Conservation (phyloP, 1,140 invertebrate genomes). For the Brachionus sp. region DNA sequence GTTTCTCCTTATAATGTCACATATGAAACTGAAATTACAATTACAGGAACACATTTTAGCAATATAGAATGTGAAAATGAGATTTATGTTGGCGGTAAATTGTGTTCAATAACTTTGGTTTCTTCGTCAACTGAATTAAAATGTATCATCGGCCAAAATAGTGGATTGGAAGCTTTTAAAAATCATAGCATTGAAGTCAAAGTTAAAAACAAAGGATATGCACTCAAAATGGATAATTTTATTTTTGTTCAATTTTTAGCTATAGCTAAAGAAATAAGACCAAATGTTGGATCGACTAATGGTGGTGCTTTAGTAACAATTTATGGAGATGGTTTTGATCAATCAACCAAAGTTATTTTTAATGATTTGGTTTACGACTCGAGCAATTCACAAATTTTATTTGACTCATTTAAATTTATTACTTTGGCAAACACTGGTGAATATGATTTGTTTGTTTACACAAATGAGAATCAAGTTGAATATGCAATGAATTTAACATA, state of each 20-base stretch:
- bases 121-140: slow-evolving; percentile 47
- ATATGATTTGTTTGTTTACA: not conserved
- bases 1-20: not conserved
- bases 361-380: slow-evolving; percentile 47
- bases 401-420: not conserved
- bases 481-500: not conserved
- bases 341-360: slow-evolving; percentile 47
- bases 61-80: not conserved
- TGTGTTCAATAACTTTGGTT: not conserved
- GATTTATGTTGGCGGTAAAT: not conserved
- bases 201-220: slow-evolving; percentile 23
- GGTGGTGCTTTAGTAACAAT: not conserved
- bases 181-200: not conserved
- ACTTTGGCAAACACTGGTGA: not conserved
- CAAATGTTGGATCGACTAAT: not conserved
- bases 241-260: not conserved
- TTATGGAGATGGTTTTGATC: not conserved
- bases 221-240: not conserved
- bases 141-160: not conserved
- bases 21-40: slow-evolving; percentile 42
- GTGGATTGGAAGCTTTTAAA: not conserved
- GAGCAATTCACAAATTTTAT: not conserved
- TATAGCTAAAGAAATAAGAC: not conserved
- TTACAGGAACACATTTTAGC: slow-evolving; percentile 48
- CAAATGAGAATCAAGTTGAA: not conserved